A percentile compares a stretch with the other conserved stretches of the same genome.
These are phyloP conservation scores for Stratiolaelaps scimitus DNA, from an alignment of 1,140 invertebrate genomes.

Conservation along the genomic window DNA sequence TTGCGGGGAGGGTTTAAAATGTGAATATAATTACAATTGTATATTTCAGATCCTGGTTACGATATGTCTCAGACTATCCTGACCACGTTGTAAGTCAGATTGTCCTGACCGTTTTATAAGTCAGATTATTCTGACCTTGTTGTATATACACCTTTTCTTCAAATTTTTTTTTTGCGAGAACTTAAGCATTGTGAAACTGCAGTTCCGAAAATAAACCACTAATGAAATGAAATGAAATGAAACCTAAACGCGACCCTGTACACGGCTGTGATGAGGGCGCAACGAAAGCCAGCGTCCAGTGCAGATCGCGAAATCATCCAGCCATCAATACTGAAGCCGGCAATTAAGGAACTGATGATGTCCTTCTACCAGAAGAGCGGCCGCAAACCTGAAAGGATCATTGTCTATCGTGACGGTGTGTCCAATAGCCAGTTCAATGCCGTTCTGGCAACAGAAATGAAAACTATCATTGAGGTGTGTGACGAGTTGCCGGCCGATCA, in stretches of 20 bases:
- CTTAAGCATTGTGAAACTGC: too few relatives aligned
- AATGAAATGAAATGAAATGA: too few relatives aligned
- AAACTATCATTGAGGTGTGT: constrained; percentile 32
- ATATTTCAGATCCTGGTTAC: too few relatives aligned
- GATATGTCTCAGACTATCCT: too few relatives aligned
- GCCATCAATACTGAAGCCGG: neutral
- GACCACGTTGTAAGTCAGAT: too few relatives aligned
- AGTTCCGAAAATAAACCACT: too few relatives aligned
- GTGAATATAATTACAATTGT: too few relatives aligned
- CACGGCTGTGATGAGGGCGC: constrained; percentile 2
- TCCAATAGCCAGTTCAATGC: constrained; percentile 43
- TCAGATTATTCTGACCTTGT: too few relatives aligned
- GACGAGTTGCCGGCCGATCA: neutral
- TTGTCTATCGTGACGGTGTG: constrained; percentile 45
- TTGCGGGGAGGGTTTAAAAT: too few relatives aligned
- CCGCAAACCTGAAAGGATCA: constrained; percentile 39
- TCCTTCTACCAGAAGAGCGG: constrained; percentile 30
- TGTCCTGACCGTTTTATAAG: too few relatives aligned
- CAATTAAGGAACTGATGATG: constrained; percentile 17
- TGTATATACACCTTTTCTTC: too few relatives aligned
- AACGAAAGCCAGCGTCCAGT: neutral
- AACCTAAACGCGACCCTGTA: constrained; percentile 10
- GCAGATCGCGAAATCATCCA: constrained; percentile 10
- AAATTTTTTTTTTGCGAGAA: too few relatives aligned
- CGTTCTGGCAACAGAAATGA: constrained; percentile 38